These are phyloP conservation scores for Zygaena filipendulae DNA, from an alignment of 2,888 invertebrate species.

Conservation along the genomic window DNA sequence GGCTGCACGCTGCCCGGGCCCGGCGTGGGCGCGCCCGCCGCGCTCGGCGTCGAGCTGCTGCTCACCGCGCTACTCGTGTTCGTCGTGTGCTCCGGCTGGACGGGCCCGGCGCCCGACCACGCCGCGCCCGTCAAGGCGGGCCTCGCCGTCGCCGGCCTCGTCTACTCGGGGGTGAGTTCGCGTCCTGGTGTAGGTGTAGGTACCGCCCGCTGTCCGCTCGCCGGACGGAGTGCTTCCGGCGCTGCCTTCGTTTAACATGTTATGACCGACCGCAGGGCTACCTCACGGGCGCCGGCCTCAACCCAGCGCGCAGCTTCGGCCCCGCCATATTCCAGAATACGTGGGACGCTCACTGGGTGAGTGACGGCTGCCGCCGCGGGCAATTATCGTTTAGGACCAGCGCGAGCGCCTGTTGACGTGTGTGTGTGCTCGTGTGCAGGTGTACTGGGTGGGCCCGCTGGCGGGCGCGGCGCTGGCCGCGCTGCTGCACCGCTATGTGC, in stretches of 20 bases:
- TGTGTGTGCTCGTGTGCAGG: constrained; percentile 23
- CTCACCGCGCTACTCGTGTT: constrained; percentile 36
- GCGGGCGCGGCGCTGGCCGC: constrained; percentile 36
- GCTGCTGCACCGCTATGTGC: constrained; percentile 37
- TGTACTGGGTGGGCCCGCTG: constrained; percentile 60
- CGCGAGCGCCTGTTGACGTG: neutral
- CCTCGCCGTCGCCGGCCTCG: constrained; percentile 41
- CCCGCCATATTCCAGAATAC: constrained; percentile 75
- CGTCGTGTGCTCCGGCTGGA: constrained; percentile 37
- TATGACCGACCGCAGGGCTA: constrained; percentile 68
- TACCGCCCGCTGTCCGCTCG: neutral
- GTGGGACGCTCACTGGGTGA: constrained; percentile 76
- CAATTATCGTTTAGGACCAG: no score
- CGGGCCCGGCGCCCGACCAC: constrained; percentile 34
- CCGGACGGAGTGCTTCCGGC: no score
- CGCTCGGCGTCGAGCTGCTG: constrained; percentile 28
- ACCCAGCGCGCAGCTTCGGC: constrained; percentile 77
- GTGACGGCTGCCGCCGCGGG: no score
- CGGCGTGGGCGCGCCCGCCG: constrained; percentile 17
- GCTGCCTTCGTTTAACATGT: no score
- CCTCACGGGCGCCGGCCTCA: constrained; percentile 76
- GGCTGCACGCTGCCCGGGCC: constrained; percentile 7
- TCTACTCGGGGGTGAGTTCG: constrained; percentile 43
- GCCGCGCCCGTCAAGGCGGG: constrained; percentile 43
- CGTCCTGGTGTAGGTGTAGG: neutral